phyloP scores from a whole-genome alignment of 2,888 invertebrate species.

The Antheraea assamensis region DNA sequence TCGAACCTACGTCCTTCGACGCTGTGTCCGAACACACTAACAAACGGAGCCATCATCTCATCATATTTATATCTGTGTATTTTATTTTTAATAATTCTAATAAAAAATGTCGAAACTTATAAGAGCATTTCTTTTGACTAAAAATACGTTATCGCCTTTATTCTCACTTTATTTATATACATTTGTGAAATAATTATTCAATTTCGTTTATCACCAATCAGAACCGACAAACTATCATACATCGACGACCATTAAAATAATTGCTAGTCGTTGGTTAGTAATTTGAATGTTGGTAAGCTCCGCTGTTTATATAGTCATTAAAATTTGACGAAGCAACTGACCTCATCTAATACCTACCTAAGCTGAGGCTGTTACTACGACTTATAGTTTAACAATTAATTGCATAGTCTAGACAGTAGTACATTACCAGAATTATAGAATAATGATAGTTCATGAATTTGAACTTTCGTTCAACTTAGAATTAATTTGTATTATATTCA shows the following conservation, averaged over 20 bases:
- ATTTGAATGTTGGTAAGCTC: background rate
- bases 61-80: no score
- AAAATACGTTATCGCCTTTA: background rate
- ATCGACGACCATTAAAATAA: background rate
- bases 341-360: constrained; percentile 16
- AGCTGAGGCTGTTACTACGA: constrained; percentile 3
- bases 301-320: background rate
- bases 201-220: background rate
- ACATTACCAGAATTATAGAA: background rate
- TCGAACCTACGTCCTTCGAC: no score
- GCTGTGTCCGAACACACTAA: no score
- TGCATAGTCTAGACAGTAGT: constrained; percentile 18
- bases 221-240: background rate
- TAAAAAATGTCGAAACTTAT: background rate
- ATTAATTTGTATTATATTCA: background rate
- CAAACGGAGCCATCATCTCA: no score
- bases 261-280: background rate
- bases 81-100: no score
- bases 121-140: background rate
- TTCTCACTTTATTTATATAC: background rate
- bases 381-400: constrained; percentile 14
- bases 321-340: constrained; percentile 15
- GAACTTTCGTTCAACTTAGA: background rate
- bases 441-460: background rate
- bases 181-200: background rate